Evolutionary conservation across 92 coral and sea anemone species (phyloP).

Genomic region (Pocillopora grandis): DNA sequence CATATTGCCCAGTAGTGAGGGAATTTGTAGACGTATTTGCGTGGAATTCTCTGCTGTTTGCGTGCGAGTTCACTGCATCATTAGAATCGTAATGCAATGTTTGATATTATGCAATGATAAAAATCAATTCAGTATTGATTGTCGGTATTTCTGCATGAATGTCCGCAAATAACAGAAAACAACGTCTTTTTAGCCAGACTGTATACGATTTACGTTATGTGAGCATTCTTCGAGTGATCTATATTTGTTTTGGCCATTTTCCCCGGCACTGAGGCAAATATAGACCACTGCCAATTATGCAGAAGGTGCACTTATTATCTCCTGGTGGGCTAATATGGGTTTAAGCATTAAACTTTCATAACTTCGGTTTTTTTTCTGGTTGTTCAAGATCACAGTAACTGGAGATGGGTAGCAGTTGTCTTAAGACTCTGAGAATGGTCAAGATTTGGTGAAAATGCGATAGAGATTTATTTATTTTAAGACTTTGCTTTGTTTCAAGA

Average conservation of each 20-base stretch:
- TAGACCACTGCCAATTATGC: slow-evolving; percentile 5
- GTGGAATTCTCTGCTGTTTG: background rate
- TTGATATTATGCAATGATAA: too few relatives aligned
- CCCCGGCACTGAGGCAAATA: background rate
- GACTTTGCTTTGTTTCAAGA: background rate
- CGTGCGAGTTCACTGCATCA: background rate
- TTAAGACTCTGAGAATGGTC: background rate
- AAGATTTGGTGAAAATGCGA: background rate
- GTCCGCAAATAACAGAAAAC: background rate
- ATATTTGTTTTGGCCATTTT: background rate
- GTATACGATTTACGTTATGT: background rate
- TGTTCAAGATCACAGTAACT: background rate
- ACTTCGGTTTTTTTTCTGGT: background rate
- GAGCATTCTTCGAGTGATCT: background rate
- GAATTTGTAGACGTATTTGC: slow-evolving; percentile 1
- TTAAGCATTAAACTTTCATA: background rate
- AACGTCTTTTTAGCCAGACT: background rate
- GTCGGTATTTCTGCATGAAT: background rate
- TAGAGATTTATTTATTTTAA: background rate
- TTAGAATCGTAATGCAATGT: background rate
- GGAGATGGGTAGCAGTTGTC: slow-evolving; percentile 19
- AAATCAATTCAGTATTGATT: slow-evolving; percentile 4
- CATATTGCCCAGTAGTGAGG: background rate
- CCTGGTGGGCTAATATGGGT: background rate
- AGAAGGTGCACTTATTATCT: background rate